Evolutionary conservation across 2,113 vertebrate species (phyloP), one percentile per base, ranked within the genome.

Genomic region (Glaucidium brasilianum): DNA sequence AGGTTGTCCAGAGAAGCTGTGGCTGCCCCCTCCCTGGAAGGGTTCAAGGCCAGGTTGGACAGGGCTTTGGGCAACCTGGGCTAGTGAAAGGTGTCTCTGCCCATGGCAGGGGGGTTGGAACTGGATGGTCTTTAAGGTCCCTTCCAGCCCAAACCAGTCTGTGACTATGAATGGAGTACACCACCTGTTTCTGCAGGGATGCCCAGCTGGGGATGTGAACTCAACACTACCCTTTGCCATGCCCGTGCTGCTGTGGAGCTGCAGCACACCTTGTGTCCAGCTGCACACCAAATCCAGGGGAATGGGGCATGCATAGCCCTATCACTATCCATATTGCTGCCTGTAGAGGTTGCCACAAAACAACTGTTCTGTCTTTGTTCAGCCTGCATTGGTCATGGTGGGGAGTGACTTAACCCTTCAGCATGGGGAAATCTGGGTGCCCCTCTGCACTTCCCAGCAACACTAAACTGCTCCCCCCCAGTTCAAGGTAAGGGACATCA

Each of bases 161-260:
- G 43, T 45, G 43, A 45, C 16, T 45, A 21, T 47, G 18, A 47
- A 2, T 20, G 32, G 22, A 26, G 29, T 18, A 23, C 2, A 1
- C 29, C 41, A 29, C 6, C 18, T 52, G 18, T 37, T 90, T 41
- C 72, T 0, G 0, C 27, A 26, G 0, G 0, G 21, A 9, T 55
- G 27, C 32, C 3, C n/a, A 55, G 45, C 73, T 73, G 59, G 85
- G 35, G 37, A 1, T 69, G 66, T 49, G 39, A 39, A 32, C n/a
- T 66, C 32, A 9, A 16, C 12, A 0, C 8, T 6, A 1, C 15
- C 30, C 26, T 56, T 25, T 60, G 63, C 63, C 66, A 45, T 53
- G 53, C n/a, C 79, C 2, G 0, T 29, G 76, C 17, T 43, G 47
- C 21, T n/a, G 11, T 55, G 80, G 43, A 37, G 39, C 53, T 78